Conservation (phyloP, 2,888 invertebrate species). For the Ophioninae sp. region DNA sequence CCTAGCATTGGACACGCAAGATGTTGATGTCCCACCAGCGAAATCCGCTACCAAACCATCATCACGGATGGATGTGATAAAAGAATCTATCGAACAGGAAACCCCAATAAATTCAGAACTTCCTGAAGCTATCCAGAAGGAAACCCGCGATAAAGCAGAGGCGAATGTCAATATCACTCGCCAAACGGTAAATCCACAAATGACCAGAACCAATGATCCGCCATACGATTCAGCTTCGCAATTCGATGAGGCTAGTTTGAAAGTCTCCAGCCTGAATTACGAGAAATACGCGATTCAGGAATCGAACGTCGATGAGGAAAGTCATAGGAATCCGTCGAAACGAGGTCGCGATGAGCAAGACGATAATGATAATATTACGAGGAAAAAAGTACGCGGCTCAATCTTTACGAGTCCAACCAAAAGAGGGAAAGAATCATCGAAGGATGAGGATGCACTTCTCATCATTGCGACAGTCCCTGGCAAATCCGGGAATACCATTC, state of each 20-base stretch:
- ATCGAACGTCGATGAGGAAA: not conserved
- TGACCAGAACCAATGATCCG: not conserved
- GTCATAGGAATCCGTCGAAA: constrained; percentile 19
- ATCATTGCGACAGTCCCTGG: not conserved
- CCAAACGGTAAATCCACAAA: constrained; percentile 9
- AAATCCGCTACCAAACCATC: not conserved
- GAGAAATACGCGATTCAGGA: constrained; percentile 18
- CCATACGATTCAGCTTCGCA: not conserved
- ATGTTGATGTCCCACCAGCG: constrained; percentile 44
- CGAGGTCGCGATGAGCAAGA: constrained; percentile 43
- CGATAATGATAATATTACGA: constrained; percentile 2
- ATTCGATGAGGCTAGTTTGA: constrained; percentile 38
- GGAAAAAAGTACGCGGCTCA: constrained; percentile 6
- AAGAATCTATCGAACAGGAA: constrained; percentile 21
- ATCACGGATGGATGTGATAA: not conserved
- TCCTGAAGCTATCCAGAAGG: not conserved
- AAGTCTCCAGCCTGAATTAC: constrained; percentile 40
- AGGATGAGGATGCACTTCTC: not conserved
- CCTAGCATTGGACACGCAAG: constrained; percentile 71
- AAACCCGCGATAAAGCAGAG: not conserved
- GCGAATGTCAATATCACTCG: not conserved
- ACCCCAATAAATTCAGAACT: not conserved
- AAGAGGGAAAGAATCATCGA: not conserved
- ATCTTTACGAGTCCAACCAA: not conserved
- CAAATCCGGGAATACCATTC: not conserved